Base-by-base conservation (phyloP, 2,888 invertebrate genomes). In the Trichacis sp. region DNA sequence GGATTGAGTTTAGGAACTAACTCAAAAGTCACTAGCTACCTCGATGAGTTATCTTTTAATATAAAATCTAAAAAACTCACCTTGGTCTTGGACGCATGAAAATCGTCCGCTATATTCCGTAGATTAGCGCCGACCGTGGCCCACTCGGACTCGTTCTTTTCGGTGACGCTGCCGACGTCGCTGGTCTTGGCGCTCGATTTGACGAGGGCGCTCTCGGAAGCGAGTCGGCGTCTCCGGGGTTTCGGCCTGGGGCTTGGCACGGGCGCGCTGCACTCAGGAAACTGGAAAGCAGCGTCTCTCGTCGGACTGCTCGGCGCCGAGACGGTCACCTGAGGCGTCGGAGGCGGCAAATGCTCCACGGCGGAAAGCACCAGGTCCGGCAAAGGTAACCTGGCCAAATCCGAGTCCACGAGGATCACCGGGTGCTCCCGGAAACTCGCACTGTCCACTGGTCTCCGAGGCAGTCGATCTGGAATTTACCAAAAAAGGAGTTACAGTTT, bases 221-320 rank as follows among this genome's bases (percentile, higher is more conserved):
- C 77, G 56, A 83, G 71, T 62, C 82, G 73, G 53, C 84, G 82
- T 69, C 84, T 76, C 68, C 84, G 82, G 4, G 84, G 84, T 42
- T 82, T 77, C 14, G 84, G 83, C 70, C 84, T 73, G 11, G 84
- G 84, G 61, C 80, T 84, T 5, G 84, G 84, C 17, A 79, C 75
- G 42, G 83, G 83, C 46, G 70, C 68, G 69, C 75, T 81, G 72
- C 79, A 80, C 69, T 84, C 84, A 20, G 84, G 84, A 52, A 84
- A 84, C 68, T 84, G 84, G 57, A 84, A 84, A 11, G 84, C 78
- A 2, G 80, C 84, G 63, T 84, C 84, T 57, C 83, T 74, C 47
- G 83, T 84, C 24, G 84, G 84, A 59, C 84, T 83, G 73, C 79
- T 83, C 1, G 84, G 84, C 14, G 84, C 84, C 38, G 84, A 84